phyloP scores from a whole-genome alignment of 2,113 vertebrate genomes.

The Ovibos moschatus region DNA sequence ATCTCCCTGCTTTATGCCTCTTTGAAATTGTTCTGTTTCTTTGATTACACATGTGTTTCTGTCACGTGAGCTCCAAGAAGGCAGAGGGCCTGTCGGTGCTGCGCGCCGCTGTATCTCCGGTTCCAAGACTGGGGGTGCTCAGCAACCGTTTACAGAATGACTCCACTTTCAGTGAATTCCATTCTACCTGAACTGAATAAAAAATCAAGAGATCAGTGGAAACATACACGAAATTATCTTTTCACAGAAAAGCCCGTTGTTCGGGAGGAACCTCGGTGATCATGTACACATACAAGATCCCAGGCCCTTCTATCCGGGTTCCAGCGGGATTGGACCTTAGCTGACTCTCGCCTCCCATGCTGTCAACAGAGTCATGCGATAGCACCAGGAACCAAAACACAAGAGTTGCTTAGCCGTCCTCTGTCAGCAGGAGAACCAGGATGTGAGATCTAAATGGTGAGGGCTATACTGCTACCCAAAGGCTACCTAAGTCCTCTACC shows the following conservation, averaged over 20 bases:
- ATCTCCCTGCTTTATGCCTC: not conserved
- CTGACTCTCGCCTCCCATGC: accelerated
- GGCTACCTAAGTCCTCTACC: not conserved
- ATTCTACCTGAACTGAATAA: not conserved
- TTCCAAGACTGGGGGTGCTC: not conserved
- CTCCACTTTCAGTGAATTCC: not conserved
- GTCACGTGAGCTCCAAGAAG: not conserved
- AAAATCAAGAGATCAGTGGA: not conserved
- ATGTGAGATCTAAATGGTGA: not conserved
- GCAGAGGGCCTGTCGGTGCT: not conserved
- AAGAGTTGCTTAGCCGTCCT: not conserved
- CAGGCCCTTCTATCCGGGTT: not conserved
- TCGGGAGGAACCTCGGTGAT: not conserved
- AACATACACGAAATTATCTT: not conserved
- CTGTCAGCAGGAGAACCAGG: not conserved
- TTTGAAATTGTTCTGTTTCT: not conserved
- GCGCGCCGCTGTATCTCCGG: accelerated
- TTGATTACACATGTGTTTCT: not conserved
- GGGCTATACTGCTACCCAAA: not conserved
- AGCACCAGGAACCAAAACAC: not conserved
- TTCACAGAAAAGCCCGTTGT: not conserved
- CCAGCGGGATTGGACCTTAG: too few relatives aligned
- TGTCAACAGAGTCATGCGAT: not conserved
- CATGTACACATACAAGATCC: not conserved
- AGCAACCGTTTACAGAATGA: not conserved